Evolutionary conservation across 2,888 invertebrate species (phyloP), one percentile per base, ranked within the genome.

Genomic region (Harmothoe impar): DNA sequence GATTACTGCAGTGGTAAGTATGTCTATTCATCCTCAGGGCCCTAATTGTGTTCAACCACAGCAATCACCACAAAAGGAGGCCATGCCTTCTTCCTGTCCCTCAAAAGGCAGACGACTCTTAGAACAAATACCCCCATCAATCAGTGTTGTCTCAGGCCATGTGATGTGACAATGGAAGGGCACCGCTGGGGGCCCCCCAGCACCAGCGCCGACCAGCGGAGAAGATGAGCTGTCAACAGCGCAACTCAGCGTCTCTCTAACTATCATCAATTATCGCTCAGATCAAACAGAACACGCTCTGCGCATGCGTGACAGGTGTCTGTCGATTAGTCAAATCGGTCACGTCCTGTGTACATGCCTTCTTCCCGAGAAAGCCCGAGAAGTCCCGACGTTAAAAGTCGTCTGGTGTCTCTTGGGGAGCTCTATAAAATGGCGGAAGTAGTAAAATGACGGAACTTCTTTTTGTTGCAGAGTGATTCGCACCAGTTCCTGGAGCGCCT

Each of bases 401-500:
- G n/a, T n/a, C n/a, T n/a, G n/a, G n/a, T n/a, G n/a, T n/a, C n/a
- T n/a, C n/a, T n/a, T n/a, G n/a, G n/a, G n/a, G n/a, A 43, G 43
- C 10, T 43, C 43, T 43, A 7, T 43, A 7, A 43, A 43, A 43
- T 43, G 43, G 10, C n/a, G 43, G 43, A 3, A 43, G 10, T 43
- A 7, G 43, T 43, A 10, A 43, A 43, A 43, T 43, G 43, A 43
- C 43, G 5, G 43, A 43, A 3, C 43, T 43, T 12, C 25, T 35
- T 81, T 81, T 81, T 43, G 7, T 86, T 86, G 56, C 86, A 86
- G 86, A 86, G 56, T 86, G 86, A 86, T 33, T 56, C 54, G 15
- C 86, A 86, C 54, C 86, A 86, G 17, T 86, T 52, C 54, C 54
- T 86, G 29, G 86, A 86, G 86, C 86, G 56, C 31, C 78, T 91